Conservation (phyloP, 2,113 vertebrate genomes). For the Pluvialis apricaria region DNA sequence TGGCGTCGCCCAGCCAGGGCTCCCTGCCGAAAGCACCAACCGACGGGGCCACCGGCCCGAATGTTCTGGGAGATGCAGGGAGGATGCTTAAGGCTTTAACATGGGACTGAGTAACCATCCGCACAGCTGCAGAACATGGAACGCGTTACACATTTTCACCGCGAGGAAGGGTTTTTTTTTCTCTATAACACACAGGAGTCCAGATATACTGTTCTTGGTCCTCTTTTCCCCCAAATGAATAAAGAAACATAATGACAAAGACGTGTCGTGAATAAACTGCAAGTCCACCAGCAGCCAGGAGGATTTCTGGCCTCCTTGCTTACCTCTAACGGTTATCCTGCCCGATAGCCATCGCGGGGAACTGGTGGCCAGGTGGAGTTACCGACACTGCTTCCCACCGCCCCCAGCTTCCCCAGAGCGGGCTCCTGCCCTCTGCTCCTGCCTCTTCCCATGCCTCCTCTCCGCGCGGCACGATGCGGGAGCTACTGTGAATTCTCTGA, state of each 20-base stretch:
- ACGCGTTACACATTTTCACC: fast-evolving
- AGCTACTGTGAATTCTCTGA: neutral
- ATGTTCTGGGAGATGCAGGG: neutral
- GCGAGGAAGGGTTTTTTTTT: neutral
- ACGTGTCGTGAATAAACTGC: neutral
- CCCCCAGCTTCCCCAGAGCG: neutral
- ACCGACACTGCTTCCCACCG: fast-evolving
- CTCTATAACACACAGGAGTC: fast-evolving
- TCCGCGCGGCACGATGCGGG: fast-evolving
- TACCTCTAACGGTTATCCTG: neutral
- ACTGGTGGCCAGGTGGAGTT: no score
- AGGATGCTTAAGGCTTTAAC: neutral
- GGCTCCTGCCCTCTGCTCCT: neutral
- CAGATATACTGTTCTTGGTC: neutral
- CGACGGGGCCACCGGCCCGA: no score
- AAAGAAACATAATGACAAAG: neutral
- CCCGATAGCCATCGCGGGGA: neutral
- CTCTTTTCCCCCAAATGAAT: neutral
- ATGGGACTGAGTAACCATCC: fast-evolving
- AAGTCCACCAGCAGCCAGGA: neutral
- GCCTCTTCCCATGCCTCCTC: neutral
- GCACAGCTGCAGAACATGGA: neutral
- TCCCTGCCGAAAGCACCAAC: neutral
- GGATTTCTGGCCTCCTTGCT: neutral
- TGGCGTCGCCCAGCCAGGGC: neutral